phyloP scores from a whole-genome alignment of 2,888 invertebrate genomes.

The Cantharis flavilabris region DNA sequence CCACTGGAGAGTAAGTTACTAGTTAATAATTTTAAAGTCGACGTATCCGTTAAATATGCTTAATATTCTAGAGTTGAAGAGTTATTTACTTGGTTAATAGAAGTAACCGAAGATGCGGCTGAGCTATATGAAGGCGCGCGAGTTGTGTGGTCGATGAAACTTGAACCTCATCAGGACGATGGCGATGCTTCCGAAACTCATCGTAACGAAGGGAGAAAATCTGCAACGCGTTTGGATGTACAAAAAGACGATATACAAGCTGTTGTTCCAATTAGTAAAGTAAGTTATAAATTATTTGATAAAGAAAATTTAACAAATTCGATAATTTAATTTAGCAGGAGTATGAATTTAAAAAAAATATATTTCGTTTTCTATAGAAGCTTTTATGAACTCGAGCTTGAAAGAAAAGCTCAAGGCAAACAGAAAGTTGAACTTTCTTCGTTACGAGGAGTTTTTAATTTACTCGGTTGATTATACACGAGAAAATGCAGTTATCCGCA shows the following conservation, averaged over 20 bases:
- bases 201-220: constrained; percentile 61
- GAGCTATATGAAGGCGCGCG: constrained; percentile 82
- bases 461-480: constrained; percentile 4
- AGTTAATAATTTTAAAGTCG: constrained; percentile 26
- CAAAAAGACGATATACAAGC: constrained; percentile 94
- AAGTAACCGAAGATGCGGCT: constrained; percentile 79
- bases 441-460: constrained; percentile 17
- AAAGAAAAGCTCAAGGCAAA: constrained; percentile 6
- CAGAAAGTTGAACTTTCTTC: not conserved
- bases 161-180: constrained; percentile 66
- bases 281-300: constrained; percentile 50
- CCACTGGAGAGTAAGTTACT: constrained; percentile 36
- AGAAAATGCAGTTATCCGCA: not conserved
- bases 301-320: not conserved
- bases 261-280: constrained; percentile 92
- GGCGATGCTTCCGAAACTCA: constrained; percentile 40
- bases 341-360: not conserved
- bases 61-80: constrained; percentile 67
- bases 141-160: constrained; percentile 84
- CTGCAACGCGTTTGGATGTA: constrained; percentile 83
- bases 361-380: not conserved
- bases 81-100: constrained; percentile 89
- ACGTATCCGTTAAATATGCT: not conserved
- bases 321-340: not conserved
- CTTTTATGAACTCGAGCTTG: constrained; percentile 15